Percentiles rank a stretch among this genome's conserved stretches.
Evolutionary conservation across 2,113 vertebrate species (phyloP).

Genomic region (Podarcis muralis): DNA sequence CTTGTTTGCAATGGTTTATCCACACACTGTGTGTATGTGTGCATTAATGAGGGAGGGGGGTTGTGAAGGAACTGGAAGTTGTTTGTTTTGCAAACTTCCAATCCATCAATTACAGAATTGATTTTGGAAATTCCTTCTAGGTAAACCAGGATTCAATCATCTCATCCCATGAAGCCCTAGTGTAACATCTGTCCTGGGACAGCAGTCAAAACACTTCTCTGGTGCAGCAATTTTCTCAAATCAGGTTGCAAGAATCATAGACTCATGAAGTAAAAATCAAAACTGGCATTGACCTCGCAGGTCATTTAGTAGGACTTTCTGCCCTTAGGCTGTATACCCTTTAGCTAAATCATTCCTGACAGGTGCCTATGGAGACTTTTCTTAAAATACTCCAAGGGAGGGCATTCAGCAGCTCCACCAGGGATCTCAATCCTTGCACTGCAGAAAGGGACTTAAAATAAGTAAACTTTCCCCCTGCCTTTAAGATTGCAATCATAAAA

Average conservation of each 20-base stretch:
- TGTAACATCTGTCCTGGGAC: background rate
- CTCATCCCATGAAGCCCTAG: background rate
- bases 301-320: constrained; percentile 3
- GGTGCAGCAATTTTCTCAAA: background rate
- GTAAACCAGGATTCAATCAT: background rate
- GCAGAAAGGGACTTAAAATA: background rate
- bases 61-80: too few species aligned
- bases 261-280: background rate
- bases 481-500: background rate
- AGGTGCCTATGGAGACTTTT: background rate
- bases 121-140: too few species aligned
- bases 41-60: too few species aligned
- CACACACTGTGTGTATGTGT: too few species aligned
- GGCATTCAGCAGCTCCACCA: background rate
- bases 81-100: too few species aligned
- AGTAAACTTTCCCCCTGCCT: background rate
- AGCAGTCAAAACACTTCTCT: background rate
- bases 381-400: background rate
- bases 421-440: background rate
- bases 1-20: too few species aligned
- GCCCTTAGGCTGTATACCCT: background rate
- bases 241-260: background rate
- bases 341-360: constrained; percentile 18
- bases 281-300: background rate
- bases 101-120: too few species aligned